A percentile compares a stretch with the other conserved stretches of the same genome.
Evolutionary conservation across 2,113 vertebrate species (phyloP).

Genomic region (Gyps fulvus): DNA sequence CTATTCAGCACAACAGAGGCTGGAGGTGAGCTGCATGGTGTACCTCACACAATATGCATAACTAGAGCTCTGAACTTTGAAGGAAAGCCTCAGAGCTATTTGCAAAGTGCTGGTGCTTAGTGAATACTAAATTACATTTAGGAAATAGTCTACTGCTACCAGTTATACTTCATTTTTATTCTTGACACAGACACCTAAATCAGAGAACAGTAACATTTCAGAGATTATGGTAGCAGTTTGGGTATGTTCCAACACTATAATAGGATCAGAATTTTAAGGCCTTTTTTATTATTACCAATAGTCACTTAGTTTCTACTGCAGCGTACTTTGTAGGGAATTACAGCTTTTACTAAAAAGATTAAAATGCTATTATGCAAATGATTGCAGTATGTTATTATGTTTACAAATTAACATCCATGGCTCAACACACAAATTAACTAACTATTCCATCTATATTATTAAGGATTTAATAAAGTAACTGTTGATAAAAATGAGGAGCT

Average conservation of each 20-base stretch:
- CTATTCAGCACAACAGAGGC: conserved; percentile 59
- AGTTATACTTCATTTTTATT: conserved; percentile 85
- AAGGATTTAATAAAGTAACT: conserved; percentile 84
- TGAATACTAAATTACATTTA: conserved; percentile 83
- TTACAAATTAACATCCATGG: conserved; percentile 85
- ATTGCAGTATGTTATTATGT: conserved; percentile 86
- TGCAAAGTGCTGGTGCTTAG: conserved; percentile 79
- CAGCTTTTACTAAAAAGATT: conserved; percentile 87
- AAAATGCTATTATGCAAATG: conserved; percentile 87
- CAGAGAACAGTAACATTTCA: conserved; percentile 84
- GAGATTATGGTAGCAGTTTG: conserved; percentile 83
- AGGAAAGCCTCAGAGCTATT: conserved; percentile 83
- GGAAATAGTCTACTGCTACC: conserved; percentile 77
- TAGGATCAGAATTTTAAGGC: conserved; percentile 85
- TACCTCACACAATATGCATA: conserved; percentile 61
- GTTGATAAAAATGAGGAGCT: conserved; percentile 78
- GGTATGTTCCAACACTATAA: conserved; percentile 81
- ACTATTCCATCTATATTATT: conserved; percentile 84
- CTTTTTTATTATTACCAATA: conserved; percentile 84
- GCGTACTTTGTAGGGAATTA: conserved; percentile 83
- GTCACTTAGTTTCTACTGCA: conserved; percentile 82
- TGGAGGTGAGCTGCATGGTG: conserved; percentile 55
- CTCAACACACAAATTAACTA: conserved; percentile 85
- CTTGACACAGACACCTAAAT: conserved; percentile 85
- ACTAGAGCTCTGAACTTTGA: conserved; percentile 77